Evolutionary conservation across 1,140 invertebrate species (phyloP).

Genomic region (Pseudoatta argentina): DNA sequence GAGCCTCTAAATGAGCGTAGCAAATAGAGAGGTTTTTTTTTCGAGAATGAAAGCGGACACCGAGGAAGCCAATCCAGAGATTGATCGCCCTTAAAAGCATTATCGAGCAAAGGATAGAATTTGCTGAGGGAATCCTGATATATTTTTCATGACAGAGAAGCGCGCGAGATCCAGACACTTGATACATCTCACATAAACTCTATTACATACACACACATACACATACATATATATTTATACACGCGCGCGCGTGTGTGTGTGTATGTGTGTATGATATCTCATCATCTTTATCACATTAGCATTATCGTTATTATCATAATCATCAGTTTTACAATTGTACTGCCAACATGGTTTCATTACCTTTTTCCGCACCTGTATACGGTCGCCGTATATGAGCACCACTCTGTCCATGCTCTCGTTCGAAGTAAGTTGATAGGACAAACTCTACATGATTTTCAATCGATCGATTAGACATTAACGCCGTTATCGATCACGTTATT

Average conservation of each 20-base stretch:
- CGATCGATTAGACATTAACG: slow-evolving; percentile 45
- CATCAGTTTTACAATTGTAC: slow-evolving; percentile 59
- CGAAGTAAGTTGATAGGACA: slow-evolving; percentile 85
- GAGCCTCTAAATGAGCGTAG: slow-evolving; percentile 39
- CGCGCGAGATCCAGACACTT: slow-evolving; percentile 39
- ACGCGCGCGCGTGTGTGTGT: slow-evolving; percentile 14
- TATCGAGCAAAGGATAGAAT: slow-evolving; percentile 58
- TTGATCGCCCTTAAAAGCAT: slow-evolving; percentile 69
- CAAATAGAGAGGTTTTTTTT: slow-evolving; percentile 16
- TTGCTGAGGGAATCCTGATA: slow-evolving; percentile 61
- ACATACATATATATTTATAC: no score
- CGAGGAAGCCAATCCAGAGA: slow-evolving; percentile 70
- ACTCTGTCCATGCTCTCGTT: slow-evolving; percentile 87
- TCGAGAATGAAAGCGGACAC: slow-evolving; percentile 65
- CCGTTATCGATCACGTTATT: slow-evolving; percentile 37
- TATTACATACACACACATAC: slow-evolving; percentile 15
- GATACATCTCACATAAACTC: slow-evolving; percentile 63
- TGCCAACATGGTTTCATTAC: slow-evolving; percentile 83
- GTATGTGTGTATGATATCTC: slow-evolving; percentile 44
- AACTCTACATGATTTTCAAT: slow-evolving; percentile 79
- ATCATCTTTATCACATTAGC: slow-evolving; percentile 36
- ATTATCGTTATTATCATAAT: slow-evolving; percentile 36
- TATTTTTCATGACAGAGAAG: slow-evolving; percentile 63
- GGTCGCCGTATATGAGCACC: slow-evolving; percentile 88
- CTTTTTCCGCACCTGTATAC: slow-evolving; percentile 87